Evolutionary conservation across 2,797 vertebrate genomes (phyloP), one percentile per base, ranked within the genome.

Genomic region (Serranus cabrilla): DNA sequence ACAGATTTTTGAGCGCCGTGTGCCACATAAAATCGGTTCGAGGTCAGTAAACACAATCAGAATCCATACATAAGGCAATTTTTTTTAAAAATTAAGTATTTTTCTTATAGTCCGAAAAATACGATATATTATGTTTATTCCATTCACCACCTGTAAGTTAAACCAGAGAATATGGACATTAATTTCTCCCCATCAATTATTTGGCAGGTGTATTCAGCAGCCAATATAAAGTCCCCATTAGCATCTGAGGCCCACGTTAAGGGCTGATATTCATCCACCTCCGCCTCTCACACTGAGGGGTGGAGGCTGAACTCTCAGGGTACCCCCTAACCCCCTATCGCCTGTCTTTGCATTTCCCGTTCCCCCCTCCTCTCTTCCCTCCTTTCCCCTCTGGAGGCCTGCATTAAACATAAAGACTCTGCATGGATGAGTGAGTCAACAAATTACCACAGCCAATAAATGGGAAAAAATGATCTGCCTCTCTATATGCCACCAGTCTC

Each of bases 361-460:
- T 34, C 78, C 78, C 78, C 61, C 68, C 52, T 52, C 58, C 66
- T 16, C 45, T 31, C 47, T 47, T 39, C 71, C 76, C 60, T 76
- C 51, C 50, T 62, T 75, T 71, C 73, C 80, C 85, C 92, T 93
- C 93, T 86, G 76, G 91, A 95, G 93, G 91, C 90, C 89, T 95
- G 94, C 95, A 95, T 96, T 96, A 96, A 95, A 95, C 95, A 96
- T 95, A 95, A 94, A 96, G 95, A 91, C 92, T 84, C 93, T 94
- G 91, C 94, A 96, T 94, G 95, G 95, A 95, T 96, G 95, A 96
- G 89, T 93, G 94, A 95, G 91, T 96, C 95, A 95, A 96, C 95
- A 96, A 96, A 96, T 96, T 93, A 95, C 94, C 92, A 89, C 90
- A 81, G 91, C 93, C 93, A 94, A 93, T 95, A 94, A 95, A 95